These are phyloP conservation scores for Caenorhabditis sp. DNA, from an alignment of 2,888 invertebrate genomes.

Conservation along the genomic window DNA sequence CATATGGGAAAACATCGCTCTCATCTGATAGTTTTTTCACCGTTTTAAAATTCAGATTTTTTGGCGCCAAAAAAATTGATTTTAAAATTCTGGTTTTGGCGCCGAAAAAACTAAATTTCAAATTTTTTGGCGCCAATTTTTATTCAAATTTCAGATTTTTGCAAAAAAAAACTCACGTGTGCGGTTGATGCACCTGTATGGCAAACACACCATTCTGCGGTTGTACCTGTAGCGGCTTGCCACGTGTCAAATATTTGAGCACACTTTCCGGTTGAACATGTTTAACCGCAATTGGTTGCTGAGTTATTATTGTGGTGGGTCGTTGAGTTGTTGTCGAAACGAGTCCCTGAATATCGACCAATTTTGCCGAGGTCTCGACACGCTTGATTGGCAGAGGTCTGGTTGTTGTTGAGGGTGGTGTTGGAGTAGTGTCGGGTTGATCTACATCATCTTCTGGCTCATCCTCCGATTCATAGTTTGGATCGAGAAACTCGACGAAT, in stretches of 20 bases:
- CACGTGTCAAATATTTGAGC: conserved; percentile 18
- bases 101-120: too few relatives aligned
- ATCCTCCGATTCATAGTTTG: conserved; percentile 52
- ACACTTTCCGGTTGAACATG: conserved; percentile 18
- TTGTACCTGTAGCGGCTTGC: conserved; percentile 32
- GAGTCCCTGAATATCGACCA: conserved; percentile 24
- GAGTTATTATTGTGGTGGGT: conserved; percentile 1
- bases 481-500: conserved; percentile 61
- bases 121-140: too few relatives aligned
- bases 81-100: too few relatives aligned
- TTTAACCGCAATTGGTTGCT: conserved; percentile 21
- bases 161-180: too few relatives aligned
- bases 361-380: conserved; percentile 19
- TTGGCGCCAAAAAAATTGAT: too few relatives aligned
- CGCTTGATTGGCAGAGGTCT: conserved; percentile 13
- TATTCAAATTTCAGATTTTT: too few relatives aligned
- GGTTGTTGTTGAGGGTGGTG: not conserved
- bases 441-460: conserved; percentile 44
- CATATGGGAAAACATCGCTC: too few relatives aligned
- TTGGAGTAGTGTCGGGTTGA: conserved; percentile 1
- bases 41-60: too few relatives aligned
- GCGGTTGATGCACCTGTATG: conserved; percentile 17
- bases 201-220: conserved; percentile 30
- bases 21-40: too few relatives aligned
- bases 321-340: conserved; percentile 5